Evolutionary conservation across 2,888 invertebrate genomes (phyloP).

Genomic region (Platypus cylindrus): DNA sequence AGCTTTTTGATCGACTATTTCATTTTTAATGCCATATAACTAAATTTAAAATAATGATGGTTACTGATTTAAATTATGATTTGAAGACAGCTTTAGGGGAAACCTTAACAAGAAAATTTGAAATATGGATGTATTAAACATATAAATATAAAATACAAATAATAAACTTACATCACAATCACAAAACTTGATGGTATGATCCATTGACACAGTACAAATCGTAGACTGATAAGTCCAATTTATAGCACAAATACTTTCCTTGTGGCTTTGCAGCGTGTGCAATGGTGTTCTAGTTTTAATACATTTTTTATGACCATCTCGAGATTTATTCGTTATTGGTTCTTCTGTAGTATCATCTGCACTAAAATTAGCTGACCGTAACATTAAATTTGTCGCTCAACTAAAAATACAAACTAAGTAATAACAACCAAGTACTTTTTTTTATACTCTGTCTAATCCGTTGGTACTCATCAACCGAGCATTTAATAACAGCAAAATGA

Average conservation of each 20-base stretch:
- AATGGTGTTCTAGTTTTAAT: conserved; percentile 53
- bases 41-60: conserved; percentile 20
- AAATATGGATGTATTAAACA: too few relatives aligned
- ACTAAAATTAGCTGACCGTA: conserved; percentile 62
- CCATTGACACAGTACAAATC: conserved; percentile 83
- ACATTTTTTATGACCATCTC: conserved; percentile 15
- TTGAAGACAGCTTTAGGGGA: too few relatives aligned
- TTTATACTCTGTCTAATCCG: conserved; percentile 47
- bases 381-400: conserved; percentile 84
- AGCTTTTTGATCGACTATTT: conserved; percentile 80
- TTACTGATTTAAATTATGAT: too few relatives aligned
- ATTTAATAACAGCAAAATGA: too few relatives aligned
- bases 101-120: too few relatives aligned
- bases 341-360: conserved; percentile 26
- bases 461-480: too few relatives aligned
- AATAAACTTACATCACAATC: conserved; percentile 52
- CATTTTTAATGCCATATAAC: conserved; percentile 67
- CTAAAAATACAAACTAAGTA: conserved; percentile 7
- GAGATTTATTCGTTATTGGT: conserved; percentile 28
- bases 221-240: conserved; percentile 72
- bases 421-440: too few relatives aligned
- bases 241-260: conserved; percentile 76
- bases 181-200: conserved; percentile 91
- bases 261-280: conserved; percentile 82
- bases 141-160: neutral